Evolutionary conservation across 2,113 vertebrate genomes (phyloP).

Genomic region (Hipposideros armiger): DNA sequence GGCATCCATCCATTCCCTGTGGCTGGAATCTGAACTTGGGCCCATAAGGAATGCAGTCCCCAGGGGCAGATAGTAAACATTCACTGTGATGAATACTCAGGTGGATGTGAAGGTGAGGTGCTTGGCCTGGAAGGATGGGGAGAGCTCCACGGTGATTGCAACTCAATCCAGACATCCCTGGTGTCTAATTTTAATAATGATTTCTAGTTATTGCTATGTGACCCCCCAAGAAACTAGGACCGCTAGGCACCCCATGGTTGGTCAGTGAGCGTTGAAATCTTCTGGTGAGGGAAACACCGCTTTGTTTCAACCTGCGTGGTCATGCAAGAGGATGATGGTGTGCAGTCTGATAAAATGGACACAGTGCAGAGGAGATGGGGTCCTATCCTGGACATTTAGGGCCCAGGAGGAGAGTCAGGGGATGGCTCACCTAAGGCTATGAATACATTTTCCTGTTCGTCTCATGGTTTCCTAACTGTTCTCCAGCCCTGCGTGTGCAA

Average conservation of each 20-base stretch:
- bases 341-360: neutral
- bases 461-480: neutral
- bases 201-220: neutral
- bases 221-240: neutral
- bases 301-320: neutral
- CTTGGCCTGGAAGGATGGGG: neutral
- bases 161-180: neutral
- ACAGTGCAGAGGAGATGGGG: neutral
- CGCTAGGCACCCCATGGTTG: neutral
- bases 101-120: accelerated
- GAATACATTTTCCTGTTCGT: neutral
- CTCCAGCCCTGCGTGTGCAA: neutral
- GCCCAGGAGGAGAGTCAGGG: neutral
- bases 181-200: neutral
- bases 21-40: neutral
- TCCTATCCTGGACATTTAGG: neutral
- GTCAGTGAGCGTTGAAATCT: neutral
- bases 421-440: neutral
- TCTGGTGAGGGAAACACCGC: neutral
- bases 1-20: neutral
- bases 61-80: neutral
- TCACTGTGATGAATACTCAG: neutral
- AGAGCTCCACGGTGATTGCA: neutral
- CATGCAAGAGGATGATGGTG: neutral
- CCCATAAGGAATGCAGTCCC: neutral